Conservation (phyloP, 2,113 vertebrate genomes). For the Prolemur simus region DNA sequence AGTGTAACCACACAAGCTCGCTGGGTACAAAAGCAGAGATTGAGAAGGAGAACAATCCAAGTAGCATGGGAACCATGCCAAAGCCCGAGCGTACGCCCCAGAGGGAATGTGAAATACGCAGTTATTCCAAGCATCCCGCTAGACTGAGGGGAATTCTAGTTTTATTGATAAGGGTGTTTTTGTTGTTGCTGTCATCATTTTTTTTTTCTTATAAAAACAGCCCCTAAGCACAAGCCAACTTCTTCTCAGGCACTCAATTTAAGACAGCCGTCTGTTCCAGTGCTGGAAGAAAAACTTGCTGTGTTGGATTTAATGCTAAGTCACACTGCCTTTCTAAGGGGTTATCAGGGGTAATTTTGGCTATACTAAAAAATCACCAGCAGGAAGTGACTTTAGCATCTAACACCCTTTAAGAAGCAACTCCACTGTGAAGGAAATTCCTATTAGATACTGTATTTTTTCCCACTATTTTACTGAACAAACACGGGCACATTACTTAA, state of each 20-base stretch:
- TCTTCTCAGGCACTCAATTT: background rate
- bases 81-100: rapidly evolving
- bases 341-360: background rate
- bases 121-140: background rate
- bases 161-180: background rate
- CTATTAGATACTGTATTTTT: background rate
- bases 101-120: background rate
- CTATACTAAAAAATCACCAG: background rate
- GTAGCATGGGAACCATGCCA: background rate
- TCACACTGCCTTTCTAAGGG: background rate
- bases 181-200: background rate
- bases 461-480: background rate
- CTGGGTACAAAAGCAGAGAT: background rate
- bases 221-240: background rate
- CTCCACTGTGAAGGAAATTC: background rate
- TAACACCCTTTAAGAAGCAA: background rate
- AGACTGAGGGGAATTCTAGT: background rate
- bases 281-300: background rate
- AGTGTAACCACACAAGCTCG: background rate
- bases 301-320: background rate
- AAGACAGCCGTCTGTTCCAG: background rate
- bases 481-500: background rate
- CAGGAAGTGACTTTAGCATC: background rate
- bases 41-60: background rate
- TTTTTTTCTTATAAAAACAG: background rate